Percentiles rank a stretch among this genome's conserved stretches.
phyloP scores from a whole-genome alignment of 2,888 invertebrate genomes.

The Diaphora mendica region DNA sequence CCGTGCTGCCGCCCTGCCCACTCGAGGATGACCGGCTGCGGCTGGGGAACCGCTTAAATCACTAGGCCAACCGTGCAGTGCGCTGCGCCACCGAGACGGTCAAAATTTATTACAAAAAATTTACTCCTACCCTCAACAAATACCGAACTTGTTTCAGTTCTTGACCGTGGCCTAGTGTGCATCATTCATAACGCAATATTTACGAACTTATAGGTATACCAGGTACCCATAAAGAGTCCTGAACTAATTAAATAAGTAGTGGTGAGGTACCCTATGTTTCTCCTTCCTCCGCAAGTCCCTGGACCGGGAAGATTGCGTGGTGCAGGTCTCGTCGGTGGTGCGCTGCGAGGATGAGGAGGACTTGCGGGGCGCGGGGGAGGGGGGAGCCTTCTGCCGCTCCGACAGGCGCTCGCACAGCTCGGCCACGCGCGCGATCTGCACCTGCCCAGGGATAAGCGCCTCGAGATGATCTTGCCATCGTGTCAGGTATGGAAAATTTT shows the following conservation, averaged over 20 bases:
- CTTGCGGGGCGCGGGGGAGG: conserved; percentile 37
- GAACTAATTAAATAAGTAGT: background rate
- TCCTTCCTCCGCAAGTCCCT: conserved; percentile 53
- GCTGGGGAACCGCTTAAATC: too few relatives aligned
- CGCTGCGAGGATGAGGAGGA: conserved; percentile 32
- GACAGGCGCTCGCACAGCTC: conserved; percentile 71
- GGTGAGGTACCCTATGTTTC: conserved; percentile 54
- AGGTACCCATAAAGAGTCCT: too few relatives aligned
- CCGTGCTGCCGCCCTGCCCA: too few relatives aligned
- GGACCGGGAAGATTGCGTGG: conserved; percentile 52
- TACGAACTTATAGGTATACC: too few relatives aligned
- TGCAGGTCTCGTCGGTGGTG: conserved; percentile 63
- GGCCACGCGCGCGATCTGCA: conserved; percentile 69
- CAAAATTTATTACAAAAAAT: too few relatives aligned
- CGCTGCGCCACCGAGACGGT: too few relatives aligned
- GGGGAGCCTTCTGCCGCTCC: conserved; percentile 40
- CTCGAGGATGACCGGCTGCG: too few relatives aligned
- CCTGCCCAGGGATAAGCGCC: conserved; percentile 45
- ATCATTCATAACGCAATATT: too few relatives aligned
- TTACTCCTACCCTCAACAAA: too few relatives aligned
- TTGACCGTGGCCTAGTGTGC: too few relatives aligned
- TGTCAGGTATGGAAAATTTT: background rate
- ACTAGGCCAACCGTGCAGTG: too few relatives aligned
- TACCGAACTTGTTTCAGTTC: too few relatives aligned
- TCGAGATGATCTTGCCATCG: background rate